These are phyloP conservation scores for Linnaemya vulpina DNA, from an alignment of 2,888 invertebrate species.

Conservation along the genomic window DNA sequence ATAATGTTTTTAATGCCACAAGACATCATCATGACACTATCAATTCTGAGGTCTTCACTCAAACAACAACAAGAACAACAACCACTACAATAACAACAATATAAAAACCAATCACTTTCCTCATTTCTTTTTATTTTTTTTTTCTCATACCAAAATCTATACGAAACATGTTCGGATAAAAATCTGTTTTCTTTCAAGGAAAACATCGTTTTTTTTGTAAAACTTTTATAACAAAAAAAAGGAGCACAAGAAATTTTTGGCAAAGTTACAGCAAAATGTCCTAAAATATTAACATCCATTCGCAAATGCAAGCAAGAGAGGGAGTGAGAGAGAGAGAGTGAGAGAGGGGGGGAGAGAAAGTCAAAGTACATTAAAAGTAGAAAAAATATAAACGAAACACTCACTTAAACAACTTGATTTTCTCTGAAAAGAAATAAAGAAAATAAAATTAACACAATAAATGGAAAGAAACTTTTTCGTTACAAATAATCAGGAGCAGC, in stretches of 20 bases:
- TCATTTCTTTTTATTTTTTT: conserved; percentile 32
- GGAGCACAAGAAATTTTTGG: conserved; percentile 43
- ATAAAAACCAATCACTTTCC: conserved; percentile 65
- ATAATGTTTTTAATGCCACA: conserved; percentile 23
- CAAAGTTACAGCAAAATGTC: conserved; percentile 69
- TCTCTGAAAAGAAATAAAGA: neutral
- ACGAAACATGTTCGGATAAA: conserved; percentile 59
- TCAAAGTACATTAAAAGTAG: conserved; percentile 48
- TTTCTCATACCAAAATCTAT: conserved; percentile 2
- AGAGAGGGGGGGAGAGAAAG: no score
- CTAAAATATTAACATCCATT: conserved; percentile 64
- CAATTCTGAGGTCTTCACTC: conserved; percentile 32
- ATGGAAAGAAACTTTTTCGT: conserved; percentile 7
- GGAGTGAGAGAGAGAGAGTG: no score
- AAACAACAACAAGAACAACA: conserved; percentile 1
- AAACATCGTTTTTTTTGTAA: conserved; percentile 19
- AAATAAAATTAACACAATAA: neutral
- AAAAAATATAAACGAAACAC: conserved; percentile 29
- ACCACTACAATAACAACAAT: neutral
- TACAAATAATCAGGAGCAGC: conserved; percentile 25
- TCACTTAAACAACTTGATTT: conserved; percentile 58
- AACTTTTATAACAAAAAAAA: conserved; percentile 36
- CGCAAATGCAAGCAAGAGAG: conserved; percentile 41
- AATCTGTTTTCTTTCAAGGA: conserved; percentile 64
- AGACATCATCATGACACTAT: conserved; percentile 7